Evolutionary conservation across 1,140 invertebrate genomes (phyloP), one percentile per base, ranked within the genome.

Genomic region (Drosophila serrata): DNA sequence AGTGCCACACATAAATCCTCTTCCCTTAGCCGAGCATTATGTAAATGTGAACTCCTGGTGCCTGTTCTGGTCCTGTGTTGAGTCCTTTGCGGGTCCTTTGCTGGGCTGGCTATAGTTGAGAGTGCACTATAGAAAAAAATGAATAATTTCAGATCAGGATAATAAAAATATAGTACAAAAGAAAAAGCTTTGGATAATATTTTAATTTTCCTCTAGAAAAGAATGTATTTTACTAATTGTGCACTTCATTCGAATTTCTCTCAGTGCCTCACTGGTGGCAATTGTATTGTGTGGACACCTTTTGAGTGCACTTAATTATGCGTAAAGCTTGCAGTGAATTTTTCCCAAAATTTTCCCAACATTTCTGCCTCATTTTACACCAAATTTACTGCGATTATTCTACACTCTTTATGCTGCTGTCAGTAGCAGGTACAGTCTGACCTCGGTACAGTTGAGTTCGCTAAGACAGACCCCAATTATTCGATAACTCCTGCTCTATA

Each of bases 261-360:
- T 15, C 8, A 67, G 46, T 69, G 65, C 7, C 1, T 1, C 6
- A 5, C 0, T 37, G 27, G 8, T 17, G 5, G 1, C 19, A 51
- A 65, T 48, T 51, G 63, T 48, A 37, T 56, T 57, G 43, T 49
- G 51, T 42, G 43, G 62, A 61, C 55, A 72, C 79, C 77, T 81
- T 79, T 85, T 84, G 78, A 90, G 81, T 85, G 85, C 86, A 90
- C 85, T 90, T 90, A 90, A 90, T 90, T 90, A 90, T 90, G 85
- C 86, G 85, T 82, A 62, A 90, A 79, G 43, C 61, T 58, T 78
- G 77, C 67, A 73, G 49, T 13, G 29, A 68, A 46, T 53, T 42
- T 42, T 51, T 56, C 33, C 43, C 59, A 11, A n/a, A 53, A 48
- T 64, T 88, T 84, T 81, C 53, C 74, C 55, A 45, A 59, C 45